phyloP scores from a whole-genome alignment of 1,140 invertebrate genomes.

The Drosophila equinoxialis region DNA sequence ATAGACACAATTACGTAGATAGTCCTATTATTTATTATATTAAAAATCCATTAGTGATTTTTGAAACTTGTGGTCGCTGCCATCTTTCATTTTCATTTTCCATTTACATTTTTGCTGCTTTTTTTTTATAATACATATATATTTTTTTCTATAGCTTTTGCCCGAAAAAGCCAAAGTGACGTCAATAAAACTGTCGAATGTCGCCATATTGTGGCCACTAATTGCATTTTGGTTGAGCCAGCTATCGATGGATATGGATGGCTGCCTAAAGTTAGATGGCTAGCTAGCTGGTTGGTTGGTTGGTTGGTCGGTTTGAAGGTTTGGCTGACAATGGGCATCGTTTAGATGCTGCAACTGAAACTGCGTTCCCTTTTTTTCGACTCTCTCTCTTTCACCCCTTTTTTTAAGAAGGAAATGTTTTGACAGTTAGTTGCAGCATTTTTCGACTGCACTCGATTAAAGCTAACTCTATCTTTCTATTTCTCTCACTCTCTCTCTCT shows the following conservation, averaged over 20 bases:
- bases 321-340: not conserved
- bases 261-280: not conserved
- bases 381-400: not conserved
- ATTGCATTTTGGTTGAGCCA: slow-evolving; percentile 76
- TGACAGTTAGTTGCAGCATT: slow-evolving; percentile 14
- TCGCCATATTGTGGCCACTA: slow-evolving; percentile 72
- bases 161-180: slow-evolving; percentile 35
- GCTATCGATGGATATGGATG: slow-evolving; percentile 17
- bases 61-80: slow-evolving; percentile 75
- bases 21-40: slow-evolving; percentile 75
- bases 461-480: not conserved
- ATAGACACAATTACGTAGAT: not conserved
- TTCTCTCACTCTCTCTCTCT: not conserved
- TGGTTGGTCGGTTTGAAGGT: no score
- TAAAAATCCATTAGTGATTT: slow-evolving; percentile 80
- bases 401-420: not conserved
- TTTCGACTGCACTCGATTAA: slow-evolving; percentile 45
- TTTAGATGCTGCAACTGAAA: not conserved
- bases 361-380: not conserved
- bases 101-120: slow-evolving; percentile 49
- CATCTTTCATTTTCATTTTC: slow-evolving; percentile 74
- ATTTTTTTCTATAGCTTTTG: not conserved
- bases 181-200: slow-evolving; percentile 47
- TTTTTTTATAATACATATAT: not conserved
- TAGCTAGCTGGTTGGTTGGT: not conserved